A percentile compares a stretch with the other conserved stretches of the same genome.
Conservation (phyloP, 2,797 vertebrate species). For the Myripristis murdjan region DNA sequence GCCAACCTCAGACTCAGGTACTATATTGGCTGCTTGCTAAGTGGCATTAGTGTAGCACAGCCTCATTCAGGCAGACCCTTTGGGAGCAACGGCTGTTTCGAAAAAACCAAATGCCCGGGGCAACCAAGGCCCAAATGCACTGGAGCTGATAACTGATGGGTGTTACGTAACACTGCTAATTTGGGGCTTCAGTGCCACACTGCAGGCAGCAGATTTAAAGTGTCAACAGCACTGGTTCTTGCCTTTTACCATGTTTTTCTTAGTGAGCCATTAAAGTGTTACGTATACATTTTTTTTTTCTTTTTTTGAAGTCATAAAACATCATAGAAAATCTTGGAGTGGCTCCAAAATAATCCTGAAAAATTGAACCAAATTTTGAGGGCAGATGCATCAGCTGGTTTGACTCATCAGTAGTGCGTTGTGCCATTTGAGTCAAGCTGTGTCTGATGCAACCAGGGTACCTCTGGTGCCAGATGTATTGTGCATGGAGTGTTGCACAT, state of each 20-base stretch:
- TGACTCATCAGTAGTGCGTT: neutral
- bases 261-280: too few species aligned
- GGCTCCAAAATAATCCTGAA: neutral
- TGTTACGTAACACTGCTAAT: slow-evolving; percentile 37
- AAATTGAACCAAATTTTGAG: neutral
- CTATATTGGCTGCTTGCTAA: neutral
- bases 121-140: slow-evolving; percentile 28
- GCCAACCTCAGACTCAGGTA: slow-evolving; percentile 73
- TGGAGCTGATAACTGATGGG: slow-evolving; percentile 33
- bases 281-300: too few species aligned
- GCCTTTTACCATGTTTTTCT: neutral
- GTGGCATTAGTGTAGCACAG: neutral
- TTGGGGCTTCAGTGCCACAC: slow-evolving; percentile 12
- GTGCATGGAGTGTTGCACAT: neutral
- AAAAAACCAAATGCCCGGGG: slow-evolving; percentile 13
- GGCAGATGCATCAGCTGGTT: neutral
- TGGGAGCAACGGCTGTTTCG: neutral
- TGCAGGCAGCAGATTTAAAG: slow-evolving; percentile 18
- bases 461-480: neutral
- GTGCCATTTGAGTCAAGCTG: neutral
- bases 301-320: too few species aligned
- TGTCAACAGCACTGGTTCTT: slow-evolving; percentile 20
- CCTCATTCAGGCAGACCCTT: slow-evolving; percentile 18
- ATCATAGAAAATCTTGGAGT: too few species aligned
- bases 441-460: neutral